phyloP scores from a whole-genome alignment of 2,113 vertebrate genomes.

The Stigmatopora nigra region DNA sequence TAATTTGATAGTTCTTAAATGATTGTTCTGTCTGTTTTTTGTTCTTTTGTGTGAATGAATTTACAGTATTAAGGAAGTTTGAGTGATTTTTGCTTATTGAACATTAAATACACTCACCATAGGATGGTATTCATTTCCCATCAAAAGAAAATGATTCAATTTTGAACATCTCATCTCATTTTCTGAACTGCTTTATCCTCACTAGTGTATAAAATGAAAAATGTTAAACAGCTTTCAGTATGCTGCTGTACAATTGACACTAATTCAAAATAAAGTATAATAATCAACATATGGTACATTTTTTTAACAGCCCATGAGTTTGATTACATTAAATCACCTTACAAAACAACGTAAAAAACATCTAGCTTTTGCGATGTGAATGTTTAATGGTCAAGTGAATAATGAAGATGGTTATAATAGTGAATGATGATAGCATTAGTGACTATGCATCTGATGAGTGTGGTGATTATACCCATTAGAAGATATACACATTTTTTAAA shows the following conservation, averaged over 20 bases:
- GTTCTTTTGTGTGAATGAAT: background rate
- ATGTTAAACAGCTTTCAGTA: too few species aligned
- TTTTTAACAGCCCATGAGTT: background rate
- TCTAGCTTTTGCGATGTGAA: constrained; percentile 27
- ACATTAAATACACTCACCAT: too few species aligned
- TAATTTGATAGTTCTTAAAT: constrained; percentile 19
- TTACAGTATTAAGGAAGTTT: constrained; percentile 1
- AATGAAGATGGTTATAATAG: constrained; percentile 48
- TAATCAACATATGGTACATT: background rate
- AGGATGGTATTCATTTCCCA: too few species aligned
- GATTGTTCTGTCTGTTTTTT: constrained; percentile 23
- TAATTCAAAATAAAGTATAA: background rate
- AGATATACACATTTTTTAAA: constrained; percentile 11
- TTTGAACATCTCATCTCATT: too few species aligned
- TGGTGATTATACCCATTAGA: constrained; percentile 33
- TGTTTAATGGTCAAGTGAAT: constrained; percentile 45
- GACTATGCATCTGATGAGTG: constrained; percentile 41
- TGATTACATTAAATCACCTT: constrained; percentile 7
- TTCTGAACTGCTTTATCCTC: too few species aligned
- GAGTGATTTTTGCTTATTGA: background rate
- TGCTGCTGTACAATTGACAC: background rate
- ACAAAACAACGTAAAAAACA: constrained; percentile 28
- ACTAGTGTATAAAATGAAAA: too few species aligned
- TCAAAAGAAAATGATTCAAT: too few species aligned
- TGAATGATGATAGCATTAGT: constrained; percentile 28